Percentiles rank a stretch among this genome's conserved stretches.
phyloP scores from a whole-genome alignment of 2,113 vertebrate genomes.

The Oreochromis aureus region DNA sequence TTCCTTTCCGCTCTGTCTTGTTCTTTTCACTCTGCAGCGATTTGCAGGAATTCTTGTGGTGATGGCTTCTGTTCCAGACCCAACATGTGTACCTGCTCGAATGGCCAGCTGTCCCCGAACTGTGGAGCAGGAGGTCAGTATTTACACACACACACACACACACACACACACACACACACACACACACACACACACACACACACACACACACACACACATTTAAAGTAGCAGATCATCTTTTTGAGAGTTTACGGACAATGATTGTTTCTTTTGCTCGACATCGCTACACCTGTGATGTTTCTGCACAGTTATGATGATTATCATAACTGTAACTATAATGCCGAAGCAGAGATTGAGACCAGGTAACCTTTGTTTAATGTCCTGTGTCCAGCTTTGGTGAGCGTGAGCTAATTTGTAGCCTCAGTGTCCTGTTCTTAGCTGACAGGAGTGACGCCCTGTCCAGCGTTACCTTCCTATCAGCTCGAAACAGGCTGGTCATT shows the following conservation, averaged over 20 bases:
- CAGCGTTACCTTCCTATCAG: neutral
- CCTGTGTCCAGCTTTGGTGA: neutral
- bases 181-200: neutral
- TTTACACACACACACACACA: neutral
- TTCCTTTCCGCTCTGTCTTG: neutral
- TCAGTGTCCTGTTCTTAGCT: neutral
- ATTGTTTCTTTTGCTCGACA: neutral
- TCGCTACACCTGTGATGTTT: neutral
- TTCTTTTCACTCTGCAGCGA: conserved; percentile 67
- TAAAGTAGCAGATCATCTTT: neutral
- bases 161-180: neutral
- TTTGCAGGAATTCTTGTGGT: conserved; percentile 89
- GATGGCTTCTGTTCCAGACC: conserved; percentile 92
- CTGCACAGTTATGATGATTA: neutral
- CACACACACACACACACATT: neutral
- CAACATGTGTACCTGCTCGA: conserved; percentile 92
- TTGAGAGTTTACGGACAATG: neutral
- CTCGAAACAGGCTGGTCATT: neutral
- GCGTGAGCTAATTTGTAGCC: neutral
- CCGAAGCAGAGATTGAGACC: neutral
- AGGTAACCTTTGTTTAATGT: neutral
- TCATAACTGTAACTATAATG: neutral
- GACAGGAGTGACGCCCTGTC: neutral
- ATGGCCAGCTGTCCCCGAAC: conserved; percentile 84
- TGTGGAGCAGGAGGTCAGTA: conserved; percentile 81